Evolutionary conservation across 2,113 vertebrate genomes (phyloP), one percentile per base, ranked within the genome.

Genomic region (Eira barbara): DNA sequence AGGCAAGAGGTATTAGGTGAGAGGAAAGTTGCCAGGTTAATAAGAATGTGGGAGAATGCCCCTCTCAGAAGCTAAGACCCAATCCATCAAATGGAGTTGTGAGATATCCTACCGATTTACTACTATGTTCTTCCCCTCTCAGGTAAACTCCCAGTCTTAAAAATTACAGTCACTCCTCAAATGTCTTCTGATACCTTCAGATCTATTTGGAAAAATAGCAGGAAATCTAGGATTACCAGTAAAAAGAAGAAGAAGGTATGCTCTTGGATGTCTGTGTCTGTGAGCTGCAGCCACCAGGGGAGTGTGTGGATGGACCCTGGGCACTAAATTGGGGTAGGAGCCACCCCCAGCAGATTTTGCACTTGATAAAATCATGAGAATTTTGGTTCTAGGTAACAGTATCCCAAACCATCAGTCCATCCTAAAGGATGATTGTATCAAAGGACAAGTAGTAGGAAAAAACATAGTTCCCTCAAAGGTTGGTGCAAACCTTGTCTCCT

Each of bases 151-250:
- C 97, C 97, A 31, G 7, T 52, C 45, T 90, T 99, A 92, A 98
- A 98, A 96, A 96, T 99, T 63, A 97, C 91, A 71, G 95, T 98
- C 45, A 98, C 98, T 73, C 97, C 98, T n/a, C 98, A 97, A 95
- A 98, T 99, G 84, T 98, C 98, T 94, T 98, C 98, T 36, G 95
- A 98, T 21, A 99, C 95, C 42, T 98, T 99, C 91, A 98, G 79
- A 82, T 97, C 95, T 91, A 99, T 99, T 94, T 97, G 98, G 94
- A 98, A 98, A 95, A 97, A 86, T 11, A 94, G 97, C 84, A 98
- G 97, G 76, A 98, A 98, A 93, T 91, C 97, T 21, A 97, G 55
- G 34, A 95, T 52, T 59, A 52, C 63, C 14, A 67, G 14, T 87
- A 98, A 97, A 90, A 98, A 78, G 92, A 98, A 98, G 90, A 98